These are phyloP conservation scores for Phrynosoma platyrhinos DNA, from an alignment of 2,113 vertebrate genomes.

Conservation along the genomic window DNA sequence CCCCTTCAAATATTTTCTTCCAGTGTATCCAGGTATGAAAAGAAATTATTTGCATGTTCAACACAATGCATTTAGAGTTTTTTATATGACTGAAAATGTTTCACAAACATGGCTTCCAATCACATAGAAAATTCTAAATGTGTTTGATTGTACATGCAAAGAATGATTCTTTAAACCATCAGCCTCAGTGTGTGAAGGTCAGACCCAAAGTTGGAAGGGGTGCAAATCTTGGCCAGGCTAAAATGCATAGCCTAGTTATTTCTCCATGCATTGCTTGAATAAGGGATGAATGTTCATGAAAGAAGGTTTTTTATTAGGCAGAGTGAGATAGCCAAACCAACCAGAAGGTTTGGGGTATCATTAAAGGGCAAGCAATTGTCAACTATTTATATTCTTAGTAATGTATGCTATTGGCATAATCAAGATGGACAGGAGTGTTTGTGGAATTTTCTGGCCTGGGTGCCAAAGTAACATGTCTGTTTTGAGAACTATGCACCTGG, in stretches of 20 bases:
- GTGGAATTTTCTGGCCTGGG: no score
- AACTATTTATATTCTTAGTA: no score
- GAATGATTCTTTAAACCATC: neutral
- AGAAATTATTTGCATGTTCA: neutral
- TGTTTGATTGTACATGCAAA: neutral
- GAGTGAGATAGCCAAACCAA: no score
- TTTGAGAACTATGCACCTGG: no score
- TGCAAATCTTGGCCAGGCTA: neutral
- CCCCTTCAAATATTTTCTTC: neutral
- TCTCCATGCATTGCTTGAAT: neutral
- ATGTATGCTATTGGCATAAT: no score
- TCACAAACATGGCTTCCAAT: neutral
- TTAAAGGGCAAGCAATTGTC: no score
- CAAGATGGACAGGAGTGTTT: no score
- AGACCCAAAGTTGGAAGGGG: neutral
- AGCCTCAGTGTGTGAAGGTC: neutral
- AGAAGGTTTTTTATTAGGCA: neutral
- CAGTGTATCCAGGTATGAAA: neutral
- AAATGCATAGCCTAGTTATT: neutral
- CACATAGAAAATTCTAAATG: neutral
- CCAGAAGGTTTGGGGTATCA: no score
- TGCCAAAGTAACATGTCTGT: no score
- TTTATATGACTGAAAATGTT: neutral
- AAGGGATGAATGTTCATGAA: neutral
- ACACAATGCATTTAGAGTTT: neutral